Percentiles rank a stretch among this genome's conserved stretches.
Evolutionary conservation across 2,797 vertebrate species (phyloP).

Genomic region (Lycodopsis pacificus): DNA sequence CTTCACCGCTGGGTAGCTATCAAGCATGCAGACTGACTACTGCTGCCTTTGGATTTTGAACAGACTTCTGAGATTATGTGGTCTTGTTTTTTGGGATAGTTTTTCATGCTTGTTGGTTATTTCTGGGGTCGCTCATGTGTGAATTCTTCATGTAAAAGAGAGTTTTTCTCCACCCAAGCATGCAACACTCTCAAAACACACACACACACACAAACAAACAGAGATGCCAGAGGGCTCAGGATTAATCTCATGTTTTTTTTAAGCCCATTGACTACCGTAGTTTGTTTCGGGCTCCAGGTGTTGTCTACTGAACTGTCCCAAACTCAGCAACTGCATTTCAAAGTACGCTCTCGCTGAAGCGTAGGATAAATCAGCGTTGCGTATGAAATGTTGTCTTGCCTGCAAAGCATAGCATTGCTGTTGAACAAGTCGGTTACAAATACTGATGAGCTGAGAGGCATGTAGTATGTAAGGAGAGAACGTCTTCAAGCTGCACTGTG

Average conservation of each 20-base stretch:
- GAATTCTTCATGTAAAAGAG: conserved; percentile 60
- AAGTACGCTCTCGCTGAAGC: conserved; percentile 45
- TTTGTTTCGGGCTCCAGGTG: conserved; percentile 67
- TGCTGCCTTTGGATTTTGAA: conserved; percentile 37
- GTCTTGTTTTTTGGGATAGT: conserved; percentile 42
- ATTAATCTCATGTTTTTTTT: conserved; percentile 52
- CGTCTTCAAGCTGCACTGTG: conserved; percentile 8
- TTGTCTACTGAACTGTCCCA: conserved; percentile 61
- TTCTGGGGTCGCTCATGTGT: conserved; percentile 58
- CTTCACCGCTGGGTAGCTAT: conserved; percentile 87
- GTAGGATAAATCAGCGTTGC: conserved; percentile 28
- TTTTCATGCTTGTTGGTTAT: conserved; percentile 57
- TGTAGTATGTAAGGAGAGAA: not conserved
- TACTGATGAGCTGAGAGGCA: not conserved
- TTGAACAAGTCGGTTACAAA: conserved; percentile 5
- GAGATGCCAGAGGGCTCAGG: conserved; percentile 46
- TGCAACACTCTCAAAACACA: conserved; percentile 25
- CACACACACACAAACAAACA: conserved; percentile 27
- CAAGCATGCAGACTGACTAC: conserved; percentile 11
- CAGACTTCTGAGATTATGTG: conserved; percentile 41
- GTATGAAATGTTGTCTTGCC: conserved; percentile 26
- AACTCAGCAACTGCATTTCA: conserved; percentile 55
- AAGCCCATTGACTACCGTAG: conserved; percentile 54
- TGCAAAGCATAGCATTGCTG: conserved; percentile 10
- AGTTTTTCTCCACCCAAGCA: conserved; percentile 65